Conservation (phyloP, 2,888 invertebrate genomes). For the Carpatolechia fugitivella region DNA sequence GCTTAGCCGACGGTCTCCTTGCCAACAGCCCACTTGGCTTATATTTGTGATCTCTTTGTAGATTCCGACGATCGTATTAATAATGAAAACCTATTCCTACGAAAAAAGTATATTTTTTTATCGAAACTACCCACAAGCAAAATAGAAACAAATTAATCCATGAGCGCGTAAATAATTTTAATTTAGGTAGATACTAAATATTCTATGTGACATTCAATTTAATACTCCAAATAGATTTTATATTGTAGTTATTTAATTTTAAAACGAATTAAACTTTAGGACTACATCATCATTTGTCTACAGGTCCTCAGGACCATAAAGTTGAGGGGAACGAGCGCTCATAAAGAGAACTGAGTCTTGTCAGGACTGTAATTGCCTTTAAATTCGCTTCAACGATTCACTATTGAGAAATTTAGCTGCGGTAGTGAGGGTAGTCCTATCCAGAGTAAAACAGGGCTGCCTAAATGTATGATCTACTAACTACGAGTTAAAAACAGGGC, state of each 20-base stretch:
- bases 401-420: constrained; percentile 2
- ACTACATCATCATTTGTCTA: too few relatives aligned
- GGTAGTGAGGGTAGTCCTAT: not conserved
- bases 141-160: too few relatives aligned
- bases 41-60: not conserved
- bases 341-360: not conserved
- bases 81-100: too few relatives aligned
- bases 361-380: not conserved
- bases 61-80: not conserved
- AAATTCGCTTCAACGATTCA: constrained; percentile 1
- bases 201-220: too few relatives aligned
- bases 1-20: not conserved
- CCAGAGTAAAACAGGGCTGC: not conserved
- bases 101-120: too few relatives aligned
- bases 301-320: not conserved
- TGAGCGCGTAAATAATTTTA: too few relatives aligned
- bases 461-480: too few relatives aligned
- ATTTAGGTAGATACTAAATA: too few relatives aligned
- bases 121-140: too few relatives aligned
- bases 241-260: too few relatives aligned
- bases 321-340: not conserved
- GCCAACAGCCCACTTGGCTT: not conserved
- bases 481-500: not conserved
- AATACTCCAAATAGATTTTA: too few relatives aligned
- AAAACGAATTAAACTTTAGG: too few relatives aligned